Conservation (phyloP, 2,797 vertebrate species). For the Coluber constrictor region DNA sequence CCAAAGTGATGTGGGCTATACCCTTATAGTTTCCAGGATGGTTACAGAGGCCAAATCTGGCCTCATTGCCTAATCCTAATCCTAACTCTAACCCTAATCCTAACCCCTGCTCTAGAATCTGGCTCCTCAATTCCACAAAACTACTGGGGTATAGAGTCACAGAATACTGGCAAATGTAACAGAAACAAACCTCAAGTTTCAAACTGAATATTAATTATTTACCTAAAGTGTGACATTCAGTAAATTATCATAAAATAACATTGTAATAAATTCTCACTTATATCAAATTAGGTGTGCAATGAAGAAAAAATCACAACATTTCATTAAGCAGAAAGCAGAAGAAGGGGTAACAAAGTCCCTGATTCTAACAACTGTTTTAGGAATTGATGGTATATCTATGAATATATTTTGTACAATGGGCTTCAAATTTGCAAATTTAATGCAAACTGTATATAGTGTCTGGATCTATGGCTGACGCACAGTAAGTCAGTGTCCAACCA, state of each 20-base stretch:
- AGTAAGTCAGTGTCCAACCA: too few species aligned
- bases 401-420: not conserved
- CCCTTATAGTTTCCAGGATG: too few species aligned
- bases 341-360: not conserved
- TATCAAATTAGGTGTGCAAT: not conserved
- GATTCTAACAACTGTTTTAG: not conserved
- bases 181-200: not conserved
- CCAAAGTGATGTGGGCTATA: too few species aligned
- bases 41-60: too few species aligned
- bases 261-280: not conserved
- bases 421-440: not conserved
- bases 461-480: too few species aligned
- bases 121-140: not conserved
- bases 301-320: not conserved
- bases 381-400: not conserved
- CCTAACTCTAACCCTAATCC: too few species aligned
- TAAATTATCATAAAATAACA: not conserved
- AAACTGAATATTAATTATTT: not conserved
- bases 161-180: not conserved
- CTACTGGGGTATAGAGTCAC: not conserved
- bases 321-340: not conserved
- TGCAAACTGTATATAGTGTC: not conserved
- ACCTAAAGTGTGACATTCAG: not conserved
- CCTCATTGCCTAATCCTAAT: too few species aligned
- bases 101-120: not conserved